Evolutionary conservation across 2,797 vertebrate genomes (phyloP).

Genomic region (Lemur catta): DNA sequence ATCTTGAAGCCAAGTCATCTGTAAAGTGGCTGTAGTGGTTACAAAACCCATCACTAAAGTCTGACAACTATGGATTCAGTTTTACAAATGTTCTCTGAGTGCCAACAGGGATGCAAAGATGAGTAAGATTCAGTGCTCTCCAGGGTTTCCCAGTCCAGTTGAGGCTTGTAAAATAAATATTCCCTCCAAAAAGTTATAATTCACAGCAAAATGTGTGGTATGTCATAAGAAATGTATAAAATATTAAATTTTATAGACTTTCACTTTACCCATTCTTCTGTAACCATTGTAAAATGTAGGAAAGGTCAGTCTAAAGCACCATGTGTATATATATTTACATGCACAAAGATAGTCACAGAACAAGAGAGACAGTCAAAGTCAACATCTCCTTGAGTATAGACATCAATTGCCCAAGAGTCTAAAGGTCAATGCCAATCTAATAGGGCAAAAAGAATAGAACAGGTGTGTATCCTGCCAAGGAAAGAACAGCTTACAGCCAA

Average conservation of each 20-base stretch:
- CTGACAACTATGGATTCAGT: not conserved
- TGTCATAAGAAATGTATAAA: not conserved
- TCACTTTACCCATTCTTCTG: not conserved
- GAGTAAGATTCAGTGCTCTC: not conserved
- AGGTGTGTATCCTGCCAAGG: not conserved
- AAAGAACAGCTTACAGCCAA: not conserved
- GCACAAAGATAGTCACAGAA: not conserved
- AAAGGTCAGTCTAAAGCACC: not conserved
- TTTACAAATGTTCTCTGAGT: not conserved
- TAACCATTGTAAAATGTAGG: not conserved
- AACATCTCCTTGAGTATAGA: not conserved
- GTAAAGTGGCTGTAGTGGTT: not conserved
- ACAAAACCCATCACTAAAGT: conserved; percentile 25
- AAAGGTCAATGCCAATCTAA: not conserved
- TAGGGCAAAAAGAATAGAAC: not conserved
- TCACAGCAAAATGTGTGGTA: not conserved
- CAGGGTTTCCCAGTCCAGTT: not conserved
- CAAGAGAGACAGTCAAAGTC: not conserved
- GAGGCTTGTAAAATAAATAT: not conserved
- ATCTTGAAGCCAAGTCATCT: conserved; percentile 32
- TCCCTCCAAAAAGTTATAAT: not conserved
- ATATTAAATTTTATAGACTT: not conserved
- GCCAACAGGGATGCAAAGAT: not conserved
- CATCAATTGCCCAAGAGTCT: not conserved
- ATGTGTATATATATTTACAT: not conserved